Base-by-base conservation (phyloP, 2,888 invertebrate species). In the Sipha maydis region DNA sequence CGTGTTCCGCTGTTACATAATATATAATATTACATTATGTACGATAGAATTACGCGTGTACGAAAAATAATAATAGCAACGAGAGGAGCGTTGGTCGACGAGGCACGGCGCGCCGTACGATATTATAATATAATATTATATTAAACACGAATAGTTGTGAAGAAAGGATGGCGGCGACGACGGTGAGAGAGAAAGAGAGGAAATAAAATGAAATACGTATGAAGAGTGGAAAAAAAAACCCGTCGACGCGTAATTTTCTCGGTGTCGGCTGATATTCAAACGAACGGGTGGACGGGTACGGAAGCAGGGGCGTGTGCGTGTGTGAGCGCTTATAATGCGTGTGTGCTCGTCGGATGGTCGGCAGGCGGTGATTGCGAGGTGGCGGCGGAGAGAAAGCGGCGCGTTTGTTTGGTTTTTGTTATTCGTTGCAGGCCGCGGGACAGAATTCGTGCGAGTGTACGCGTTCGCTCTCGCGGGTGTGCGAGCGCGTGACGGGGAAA, bases 181-280 rank as follows among this genome's bases (percentile, higher is more conserved):
- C 17, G n/a, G n/a, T n/a, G n/a, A n/a, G n/a, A n/a, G n/a, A n/a
- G n/a, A n/a, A n/a, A n/a, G n/a, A n/a, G n/a, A n/a, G 48, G 67
- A 82, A 25, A 67, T 75, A 76, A 85, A 61, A 67, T 28, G 75
- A 71, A 61, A 77, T 77, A 31, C 67, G 61, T 41, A 67, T 14
- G 56, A 56, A 61, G 56, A 34, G 19, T 54, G 19, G 38, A 14
- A 38, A 9, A 41, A 54, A 78, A 54, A 85, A 85, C 85, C 77
- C 85, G 85, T 78, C 77, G 85, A 85, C 85, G 85, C 85, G 85
- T 85, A 85, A 85, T 85, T 85, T 85, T 48, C 85, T 78, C 85
- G 85, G 67, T 75, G 83, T 75, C 85, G 85, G 85, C 85, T 67
- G 77, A 77, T 85, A 77, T 85, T 85, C 85, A 85, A 85, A 85